These are phyloP conservation scores for Heliconius aoede DNA, from an alignment of 2,888 invertebrate species.

Conservation along the genomic window DNA sequence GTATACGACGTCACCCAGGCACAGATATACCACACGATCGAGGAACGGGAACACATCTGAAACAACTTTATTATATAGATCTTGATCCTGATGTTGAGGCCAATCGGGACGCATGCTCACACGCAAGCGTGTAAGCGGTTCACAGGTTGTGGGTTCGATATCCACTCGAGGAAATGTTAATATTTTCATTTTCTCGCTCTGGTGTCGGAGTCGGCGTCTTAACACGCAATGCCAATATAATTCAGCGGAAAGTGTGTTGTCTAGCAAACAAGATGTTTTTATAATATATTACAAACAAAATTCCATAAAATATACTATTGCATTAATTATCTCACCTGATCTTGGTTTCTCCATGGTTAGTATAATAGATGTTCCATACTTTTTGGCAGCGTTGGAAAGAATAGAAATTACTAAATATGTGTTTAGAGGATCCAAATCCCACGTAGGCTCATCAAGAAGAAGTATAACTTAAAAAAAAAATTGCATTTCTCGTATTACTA, in stretches of 20 bases:
- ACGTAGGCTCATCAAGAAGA: constrained; percentile 96
- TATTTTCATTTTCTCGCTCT: too few relatives aligned
- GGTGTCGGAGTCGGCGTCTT: too few relatives aligned
- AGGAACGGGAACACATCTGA: constrained; percentile 97
- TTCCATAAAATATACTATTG: neutral
- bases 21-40: constrained; percentile 94
- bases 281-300: neutral
- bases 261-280: neutral
- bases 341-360: constrained; percentile 97
- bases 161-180: too few relatives aligned
- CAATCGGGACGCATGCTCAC: too few relatives aligned
- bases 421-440: constrained; percentile 96
- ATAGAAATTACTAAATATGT: constrained; percentile 98
- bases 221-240: too few relatives aligned
- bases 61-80: constrained; percentile 37
- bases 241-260: too few relatives aligned
- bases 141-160: too few relatives aligned
- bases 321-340: constrained; percentile 69
- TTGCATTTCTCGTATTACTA: neutral
- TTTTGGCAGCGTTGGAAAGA: constrained; percentile 94
- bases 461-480: constrained; percentile 87
- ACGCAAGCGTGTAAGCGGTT: too few relatives aligned
- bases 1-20: constrained; percentile 95
- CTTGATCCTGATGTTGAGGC: too few relatives aligned
- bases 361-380: constrained; percentile 94